phyloP scores from a whole-genome alignment of 2,888 invertebrate species.

The Silvanus unidentatus region DNA sequence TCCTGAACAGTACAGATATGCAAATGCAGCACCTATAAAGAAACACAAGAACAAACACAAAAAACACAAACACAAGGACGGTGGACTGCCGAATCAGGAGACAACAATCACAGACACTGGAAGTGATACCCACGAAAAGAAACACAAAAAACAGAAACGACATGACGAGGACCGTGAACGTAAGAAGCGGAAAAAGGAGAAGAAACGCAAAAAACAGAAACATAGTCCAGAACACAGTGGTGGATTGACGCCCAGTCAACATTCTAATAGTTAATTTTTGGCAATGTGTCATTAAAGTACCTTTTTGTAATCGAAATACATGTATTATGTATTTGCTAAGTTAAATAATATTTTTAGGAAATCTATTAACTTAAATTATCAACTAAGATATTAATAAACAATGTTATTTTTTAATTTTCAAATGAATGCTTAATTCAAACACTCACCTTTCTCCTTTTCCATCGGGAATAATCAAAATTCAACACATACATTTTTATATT shows the following conservation, averaged over 20 bases:
- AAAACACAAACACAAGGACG: constrained; percentile 89
- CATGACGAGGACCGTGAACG: constrained; percentile 91
- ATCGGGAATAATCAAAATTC: too few relatives aligned
- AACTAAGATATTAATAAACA: too few relatives aligned
- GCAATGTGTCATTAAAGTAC: too few relatives aligned
- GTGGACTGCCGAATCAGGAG: constrained; percentile 71
- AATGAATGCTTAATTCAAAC: too few relatives aligned
- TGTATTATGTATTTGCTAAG: too few relatives aligned
- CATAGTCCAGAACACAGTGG: constrained; percentile 83
- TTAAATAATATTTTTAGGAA: too few relatives aligned
- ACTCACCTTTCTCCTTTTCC: too few relatives aligned
- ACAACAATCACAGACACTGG: constrained; percentile 59
- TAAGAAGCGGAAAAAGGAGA: constrained; percentile 91
- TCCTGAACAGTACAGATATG: constrained; percentile 91
- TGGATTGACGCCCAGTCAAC: constrained; percentile 59
- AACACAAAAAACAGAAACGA: constrained; percentile 89
- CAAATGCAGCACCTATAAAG: constrained; percentile 85
- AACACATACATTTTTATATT: too few relatives aligned
- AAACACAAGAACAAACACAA: constrained; percentile 95
- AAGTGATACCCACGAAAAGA: constrained; percentile 86
- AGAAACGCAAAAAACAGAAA: constrained; percentile 90
- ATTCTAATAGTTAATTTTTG: constrained; percentile 31
- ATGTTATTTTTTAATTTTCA: too few relatives aligned
- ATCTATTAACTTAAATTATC: too few relatives aligned
- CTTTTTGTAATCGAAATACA: too few relatives aligned